Conservation (phyloP, 1,140 invertebrate genomes). For the Homarus americanus region DNA sequence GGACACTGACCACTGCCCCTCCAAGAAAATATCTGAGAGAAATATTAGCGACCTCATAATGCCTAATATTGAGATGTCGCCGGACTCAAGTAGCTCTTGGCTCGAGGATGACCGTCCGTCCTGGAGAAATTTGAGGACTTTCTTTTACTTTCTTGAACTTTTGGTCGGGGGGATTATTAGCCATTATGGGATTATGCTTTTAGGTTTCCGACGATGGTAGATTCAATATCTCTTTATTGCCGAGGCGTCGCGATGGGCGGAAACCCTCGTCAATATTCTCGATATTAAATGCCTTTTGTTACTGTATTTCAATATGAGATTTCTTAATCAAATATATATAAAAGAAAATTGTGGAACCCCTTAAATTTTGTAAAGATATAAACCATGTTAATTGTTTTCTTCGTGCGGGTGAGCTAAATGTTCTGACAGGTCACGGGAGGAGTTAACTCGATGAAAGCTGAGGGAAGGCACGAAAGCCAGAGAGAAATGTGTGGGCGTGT, state of each 20-base stretch:
- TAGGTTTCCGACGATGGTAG: background rate
- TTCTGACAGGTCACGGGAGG: background rate
- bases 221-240: constrained; percentile 11
- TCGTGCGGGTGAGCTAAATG: constrained; percentile 22
- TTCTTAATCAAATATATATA: background rate
- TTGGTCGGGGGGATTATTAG: constrained; percentile 29
- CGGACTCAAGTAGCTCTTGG: constrained; percentile 42
- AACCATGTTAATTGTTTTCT: constrained; percentile 42
- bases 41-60: constrained; percentile 66
- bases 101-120: constrained; percentile 30
- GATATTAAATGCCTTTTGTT: no score
- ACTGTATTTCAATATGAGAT: no score
- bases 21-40: constrained; percentile 65
- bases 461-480: constrained; percentile 13
- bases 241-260: no score
- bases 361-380: constrained; percentile 23
- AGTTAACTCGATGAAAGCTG: background rate
- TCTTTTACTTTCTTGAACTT: constrained; percentile 21
- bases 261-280: no score
- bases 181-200: constrained; percentile 23
- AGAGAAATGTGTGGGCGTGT: constrained; percentile 23
- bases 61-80: constrained; percentile 62
- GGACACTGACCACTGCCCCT: constrained; percentile 47
- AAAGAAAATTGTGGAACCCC: background rate
- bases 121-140: background rate